Evolutionary conservation across 1,140 invertebrate genomes (phyloP), one percentile per base, ranked within the genome.

Genomic region (Drosophila punjabiensis): DNA sequence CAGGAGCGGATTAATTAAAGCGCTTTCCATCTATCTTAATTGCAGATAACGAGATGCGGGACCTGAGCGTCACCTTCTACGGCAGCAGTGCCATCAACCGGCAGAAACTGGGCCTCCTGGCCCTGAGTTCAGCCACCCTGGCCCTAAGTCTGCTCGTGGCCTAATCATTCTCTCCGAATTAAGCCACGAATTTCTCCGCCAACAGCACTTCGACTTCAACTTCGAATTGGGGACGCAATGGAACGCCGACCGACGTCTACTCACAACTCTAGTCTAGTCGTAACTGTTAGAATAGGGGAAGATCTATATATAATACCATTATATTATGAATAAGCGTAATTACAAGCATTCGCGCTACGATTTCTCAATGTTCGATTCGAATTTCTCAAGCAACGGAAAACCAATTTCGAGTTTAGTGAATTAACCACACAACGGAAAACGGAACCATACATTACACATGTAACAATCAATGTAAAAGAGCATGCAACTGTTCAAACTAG

Each of bases 21-120:
- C 35, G 18, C 5, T 56, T 78, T 41, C 43, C 30, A 37, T 55
- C n/a, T 10, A n/a, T 69, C 41, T 87, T 55, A 24, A 75, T 85
- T 91, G 9, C 76, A 92, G 87, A 92, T 90, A 92, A 90, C 79
- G 87, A 93, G 81, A 92, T 92, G 91, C 82, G 89, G 24, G 92
- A 89, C 62, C 84, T 93, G 71, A 92, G 87, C 53, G 93, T 93
- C 18, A 93, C 92, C n/a, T 93, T 92, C 71, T 93, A 93, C 65
- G 92, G 92, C 62, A 90, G 84, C 61, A 78, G 87, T 33, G 77
- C 93, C 20, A 74, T 85, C 13, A 92, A 86, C 59, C 58, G 90
- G 45, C 85, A 90, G 37, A 82, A 92, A 70, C 37, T 92, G 41
- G 81, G 83, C 53, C 69, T 92, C 11, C 18, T 85, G 55, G 73